These are phyloP conservation scores for Panagrolaimus sp. DNA, from an alignment of 1,140 invertebrate species.

Conservation along the genomic window DNA sequence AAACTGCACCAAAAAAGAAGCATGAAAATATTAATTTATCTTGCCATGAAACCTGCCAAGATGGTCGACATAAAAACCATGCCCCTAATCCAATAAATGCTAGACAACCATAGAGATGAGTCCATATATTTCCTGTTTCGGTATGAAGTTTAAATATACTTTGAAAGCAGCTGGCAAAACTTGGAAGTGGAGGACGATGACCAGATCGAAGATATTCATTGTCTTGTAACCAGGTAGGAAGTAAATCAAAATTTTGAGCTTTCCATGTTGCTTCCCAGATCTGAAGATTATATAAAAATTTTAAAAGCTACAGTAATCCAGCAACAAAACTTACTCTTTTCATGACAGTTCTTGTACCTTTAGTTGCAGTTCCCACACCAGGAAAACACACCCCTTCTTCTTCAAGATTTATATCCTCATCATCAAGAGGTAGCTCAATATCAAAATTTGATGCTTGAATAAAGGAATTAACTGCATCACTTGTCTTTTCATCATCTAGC, in stretches of 20 bases:
- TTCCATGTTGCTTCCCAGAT: slow-evolving; percentile 50
- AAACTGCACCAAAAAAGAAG: slow-evolving; percentile 90
- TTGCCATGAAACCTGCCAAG: slow-evolving; percentile 79
- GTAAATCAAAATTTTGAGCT: slow-evolving; percentile 59
- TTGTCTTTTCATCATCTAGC: not conserved
- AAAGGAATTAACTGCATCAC: not conserved
- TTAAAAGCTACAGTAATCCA: too few species aligned
- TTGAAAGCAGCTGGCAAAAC: slow-evolving; percentile 91
- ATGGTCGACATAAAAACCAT: slow-evolving; percentile 74
- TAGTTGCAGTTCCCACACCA: not conserved
- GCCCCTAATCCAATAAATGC: slow-evolving; percentile 74
- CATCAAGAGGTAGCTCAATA: not conserved
- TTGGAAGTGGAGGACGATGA: slow-evolving; percentile 88
- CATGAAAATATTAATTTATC: slow-evolving; percentile 68
- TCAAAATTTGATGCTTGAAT: slow-evolving; percentile 10
- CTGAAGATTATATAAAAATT: too few species aligned
- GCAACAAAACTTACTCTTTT: not conserved
- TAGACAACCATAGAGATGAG: slow-evolving; percentile 77
- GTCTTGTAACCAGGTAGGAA: slow-evolving; percentile 91
- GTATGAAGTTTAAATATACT: slow-evolving; percentile 83
- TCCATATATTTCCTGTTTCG: slow-evolving; percentile 97
- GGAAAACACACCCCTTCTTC: slow-evolving; percentile 10
- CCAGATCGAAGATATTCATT: slow-evolving; percentile 93
- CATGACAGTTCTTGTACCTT: not conserved
- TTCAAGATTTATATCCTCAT: not conserved